phyloP scores from a whole-genome alignment of 1,140 invertebrate genomes.

The Tribolium madens region DNA sequence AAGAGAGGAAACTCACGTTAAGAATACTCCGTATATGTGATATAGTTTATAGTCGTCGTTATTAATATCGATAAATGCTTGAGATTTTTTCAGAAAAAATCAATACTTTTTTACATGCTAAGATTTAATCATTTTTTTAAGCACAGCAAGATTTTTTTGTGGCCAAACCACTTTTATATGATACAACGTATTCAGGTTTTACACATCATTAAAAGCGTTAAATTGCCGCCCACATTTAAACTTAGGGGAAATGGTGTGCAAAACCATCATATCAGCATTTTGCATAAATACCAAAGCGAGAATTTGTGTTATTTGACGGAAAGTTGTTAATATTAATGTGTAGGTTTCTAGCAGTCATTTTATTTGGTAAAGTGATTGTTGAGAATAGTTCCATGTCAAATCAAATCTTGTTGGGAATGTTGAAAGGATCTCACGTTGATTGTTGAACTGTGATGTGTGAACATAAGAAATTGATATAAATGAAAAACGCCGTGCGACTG shows the following conservation, averaged over 20 bases:
- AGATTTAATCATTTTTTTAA: conserved; percentile 33
- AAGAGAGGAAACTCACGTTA: conserved; percentile 39
- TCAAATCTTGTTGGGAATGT: conserved; percentile 38
- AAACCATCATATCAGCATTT: conserved; percentile 25
- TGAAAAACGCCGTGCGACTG: conserved; percentile 28
- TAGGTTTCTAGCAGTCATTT: conserved; percentile 25
- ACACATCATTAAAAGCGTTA: background rate
- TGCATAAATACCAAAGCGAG: conserved; percentile 30
- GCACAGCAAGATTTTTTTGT: conserved; percentile 35
- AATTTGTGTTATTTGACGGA: conserved; percentile 36
- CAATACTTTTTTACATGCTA: conserved; percentile 37
- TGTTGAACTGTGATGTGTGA: conserved; percentile 32
- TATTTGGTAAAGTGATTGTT: background rate
- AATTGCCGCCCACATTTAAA: background rate
- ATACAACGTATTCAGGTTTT: conserved; percentile 23
- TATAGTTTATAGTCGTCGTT: conserved; percentile 55
- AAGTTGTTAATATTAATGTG: conserved; percentile 38
- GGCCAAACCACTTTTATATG: conserved; percentile 41
- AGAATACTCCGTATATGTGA: conserved; percentile 58
- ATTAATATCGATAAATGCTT: conserved; percentile 49
- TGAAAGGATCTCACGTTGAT: conserved; percentile 39
- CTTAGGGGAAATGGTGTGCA: background rate
- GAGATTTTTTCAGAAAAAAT: conserved; percentile 35
- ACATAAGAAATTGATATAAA: conserved; percentile 32
- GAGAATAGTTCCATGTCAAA: conserved; percentile 42